Evolutionary conservation across 2,113 vertebrate genomes (phyloP).

Genomic region (Gopherus flavomarginatus): DNA sequence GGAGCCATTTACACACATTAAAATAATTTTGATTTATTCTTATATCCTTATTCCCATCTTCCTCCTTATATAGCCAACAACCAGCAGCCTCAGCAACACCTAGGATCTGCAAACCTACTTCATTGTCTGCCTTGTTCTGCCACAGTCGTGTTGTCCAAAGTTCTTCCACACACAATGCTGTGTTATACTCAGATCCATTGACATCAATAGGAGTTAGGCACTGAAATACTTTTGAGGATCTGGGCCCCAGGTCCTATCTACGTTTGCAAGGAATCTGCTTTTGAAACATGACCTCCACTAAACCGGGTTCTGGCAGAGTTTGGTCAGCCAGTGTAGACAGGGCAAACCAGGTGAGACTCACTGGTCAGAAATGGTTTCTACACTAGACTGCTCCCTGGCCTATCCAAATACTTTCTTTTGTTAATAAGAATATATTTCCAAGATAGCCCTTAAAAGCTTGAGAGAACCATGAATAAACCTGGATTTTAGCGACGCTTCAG

Average conservation of each 20-base stretch:
- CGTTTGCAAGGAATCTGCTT: not conserved
- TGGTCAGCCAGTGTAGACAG: not conserved
- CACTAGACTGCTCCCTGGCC: not conserved
- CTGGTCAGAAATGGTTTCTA: not conserved
- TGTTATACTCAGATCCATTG: not conserved
- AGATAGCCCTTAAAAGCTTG: not conserved
- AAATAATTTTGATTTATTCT: not conserved
- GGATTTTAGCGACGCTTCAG: not conserved
- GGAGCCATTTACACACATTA: not conserved
- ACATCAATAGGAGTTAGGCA: too few relatives aligned
- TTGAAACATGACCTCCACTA: not conserved
- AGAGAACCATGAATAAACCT: not conserved
- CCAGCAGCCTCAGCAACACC: not conserved
- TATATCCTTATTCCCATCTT: not conserved
- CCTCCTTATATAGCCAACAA: not conserved
- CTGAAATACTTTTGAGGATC: too few relatives aligned
- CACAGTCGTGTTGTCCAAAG: not conserved
- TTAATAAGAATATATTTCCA: not conserved
- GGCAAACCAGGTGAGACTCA: not conserved
- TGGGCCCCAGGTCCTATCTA: too few relatives aligned
- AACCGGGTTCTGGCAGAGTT: not conserved
- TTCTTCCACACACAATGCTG: not conserved
- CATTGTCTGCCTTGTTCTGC: not conserved
- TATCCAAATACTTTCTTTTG: too few relatives aligned
- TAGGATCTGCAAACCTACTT: not conserved